Base-by-base conservation (phyloP, 23 tunicate species). In the Halocynthia aurantium region DNA sequence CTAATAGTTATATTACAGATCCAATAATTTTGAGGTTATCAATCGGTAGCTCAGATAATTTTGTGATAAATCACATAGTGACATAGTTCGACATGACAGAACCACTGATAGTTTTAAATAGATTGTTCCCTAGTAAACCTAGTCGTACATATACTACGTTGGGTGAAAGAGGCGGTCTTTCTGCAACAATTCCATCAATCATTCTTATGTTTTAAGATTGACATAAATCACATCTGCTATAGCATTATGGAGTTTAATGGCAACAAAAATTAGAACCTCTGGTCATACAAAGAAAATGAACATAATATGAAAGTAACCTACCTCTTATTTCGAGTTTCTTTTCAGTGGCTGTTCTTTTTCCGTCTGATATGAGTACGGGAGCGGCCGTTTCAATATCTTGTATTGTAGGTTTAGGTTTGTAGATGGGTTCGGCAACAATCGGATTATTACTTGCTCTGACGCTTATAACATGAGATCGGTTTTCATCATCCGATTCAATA, bases 401-500 rank as follows among this genome's bases (percentile, higher is more conserved):
- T 8, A 49, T 61, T 8, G 61, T 22, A 31, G 20, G 52, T 58
- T 55, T 72, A 19, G 22, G 51, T 62, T 57, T 10, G 52, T 63
- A 20, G 6, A 9, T 62, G 44, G 69, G 52, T 7, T 62, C 64
- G 11, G 55, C 54, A 12, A 72, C 51, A 18, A 50, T 62, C 68
- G 17, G 60, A 8, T 71, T 70, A 8, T 73, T 80, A 69, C 69
- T 72, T 58, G 80, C 77, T 62, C 77, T 81, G 9, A 69, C 82
- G 0, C 71, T 85, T 12, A 83, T 84, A 52, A 82, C 82, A 40
- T 20, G 82, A 22, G 93, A 77, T 13, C 60, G 65, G 10, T 51
- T 75, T 71, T 87, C 87, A 12, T 87, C 93, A 57, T 89, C 96
- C 7, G 74, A 69, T 75, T 89, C 96, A 10, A 89, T 54, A 66